Evolutionary conservation across 2,797 vertebrate genomes (phyloP).

Genomic region (Clarias pachynema): DNA sequence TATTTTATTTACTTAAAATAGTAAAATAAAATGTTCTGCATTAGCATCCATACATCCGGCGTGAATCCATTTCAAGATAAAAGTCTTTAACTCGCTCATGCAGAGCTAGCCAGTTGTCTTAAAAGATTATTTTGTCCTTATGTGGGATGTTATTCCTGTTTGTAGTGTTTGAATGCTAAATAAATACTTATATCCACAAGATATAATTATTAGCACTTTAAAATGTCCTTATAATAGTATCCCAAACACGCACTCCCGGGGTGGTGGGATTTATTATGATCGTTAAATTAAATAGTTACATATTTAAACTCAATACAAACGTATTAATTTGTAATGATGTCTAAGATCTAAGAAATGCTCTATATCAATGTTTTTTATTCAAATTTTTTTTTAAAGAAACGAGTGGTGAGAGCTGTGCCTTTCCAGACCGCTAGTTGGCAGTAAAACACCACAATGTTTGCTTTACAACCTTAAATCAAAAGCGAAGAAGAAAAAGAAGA

Average conservation of each 20-base stretch:
- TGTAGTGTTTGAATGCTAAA: not conserved
- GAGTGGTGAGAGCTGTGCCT: not conserved
- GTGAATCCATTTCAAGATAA: slow-evolving; percentile 25
- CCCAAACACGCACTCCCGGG: no score
- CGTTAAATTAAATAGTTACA: no score
- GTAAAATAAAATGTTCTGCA: not conserved
- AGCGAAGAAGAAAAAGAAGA: not conserved
- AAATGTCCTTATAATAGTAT: not conserved
- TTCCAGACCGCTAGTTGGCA: not conserved
- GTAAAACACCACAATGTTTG: not conserved
- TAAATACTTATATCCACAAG: not conserved
- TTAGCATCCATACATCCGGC: slow-evolving; percentile 4
- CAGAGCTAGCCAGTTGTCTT: not conserved
- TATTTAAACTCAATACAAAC: no score
- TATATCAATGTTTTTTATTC: no score
- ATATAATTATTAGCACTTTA: not conserved
- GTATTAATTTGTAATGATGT: no score
- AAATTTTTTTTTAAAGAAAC: no score
- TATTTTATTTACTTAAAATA: not conserved
- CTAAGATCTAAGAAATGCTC: no score
- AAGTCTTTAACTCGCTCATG: not conserved
- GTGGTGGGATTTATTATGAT: no score
- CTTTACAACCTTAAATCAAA: not conserved
- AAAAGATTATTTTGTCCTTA: not conserved
- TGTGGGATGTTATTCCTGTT: not conserved